phyloP scores from a whole-genome alignment of 2,113 vertebrate genomes.

The Lasiurus cinereus region DNA sequence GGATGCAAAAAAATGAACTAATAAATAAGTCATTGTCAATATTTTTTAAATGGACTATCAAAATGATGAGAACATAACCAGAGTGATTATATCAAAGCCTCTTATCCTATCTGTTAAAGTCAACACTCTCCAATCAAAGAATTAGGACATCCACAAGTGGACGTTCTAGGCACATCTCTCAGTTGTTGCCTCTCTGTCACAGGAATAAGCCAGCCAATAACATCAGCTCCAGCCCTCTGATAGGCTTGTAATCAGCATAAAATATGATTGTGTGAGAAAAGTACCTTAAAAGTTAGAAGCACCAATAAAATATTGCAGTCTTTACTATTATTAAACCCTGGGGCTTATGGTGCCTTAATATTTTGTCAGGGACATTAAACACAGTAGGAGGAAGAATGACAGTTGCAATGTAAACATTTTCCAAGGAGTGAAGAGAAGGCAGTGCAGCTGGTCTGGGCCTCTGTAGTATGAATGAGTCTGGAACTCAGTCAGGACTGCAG shows the following conservation, averaged over 20 bases:
- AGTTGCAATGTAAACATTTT: conserved; percentile 1
- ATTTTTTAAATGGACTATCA: conserved; percentile 34
- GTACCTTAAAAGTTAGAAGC: neutral
- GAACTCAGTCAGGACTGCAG: neutral
- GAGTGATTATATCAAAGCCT: neutral
- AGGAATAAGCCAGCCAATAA: neutral
- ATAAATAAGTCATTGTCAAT: neutral
- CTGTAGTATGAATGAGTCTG: neutral
- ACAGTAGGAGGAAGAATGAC: conserved; percentile 39
- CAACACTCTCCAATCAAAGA: neutral
- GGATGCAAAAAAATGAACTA: neutral
- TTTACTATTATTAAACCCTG: conserved; percentile 21
- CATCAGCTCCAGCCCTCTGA: neutral
- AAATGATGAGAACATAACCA: neutral
- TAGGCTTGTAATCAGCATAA: neutral
- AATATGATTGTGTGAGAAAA: conserved; percentile 1
- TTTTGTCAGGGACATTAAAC: conserved; percentile 69
- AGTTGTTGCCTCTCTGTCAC: neutral
- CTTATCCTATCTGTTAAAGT: neutral
- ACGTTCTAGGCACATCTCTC: neutral
- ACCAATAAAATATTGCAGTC: neutral
- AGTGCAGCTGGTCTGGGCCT: neutral
- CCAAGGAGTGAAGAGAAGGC: neutral
- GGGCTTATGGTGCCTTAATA: conserved; percentile 33
- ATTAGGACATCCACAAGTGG: neutral